phyloP scores from a whole-genome alignment of 2,888 invertebrate species.

The Neoaliturus tenellus region DNA sequence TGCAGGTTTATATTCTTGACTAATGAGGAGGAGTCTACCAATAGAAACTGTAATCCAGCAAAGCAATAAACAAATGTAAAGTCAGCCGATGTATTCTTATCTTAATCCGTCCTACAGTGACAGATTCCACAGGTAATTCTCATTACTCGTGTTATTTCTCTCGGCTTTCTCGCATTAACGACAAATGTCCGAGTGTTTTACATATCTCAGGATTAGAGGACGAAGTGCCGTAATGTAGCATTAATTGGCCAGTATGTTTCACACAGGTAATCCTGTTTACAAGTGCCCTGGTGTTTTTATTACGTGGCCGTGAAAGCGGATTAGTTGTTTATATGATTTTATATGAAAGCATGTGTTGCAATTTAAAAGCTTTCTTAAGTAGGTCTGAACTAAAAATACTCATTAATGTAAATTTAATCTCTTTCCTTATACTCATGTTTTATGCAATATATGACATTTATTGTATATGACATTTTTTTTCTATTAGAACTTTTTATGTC shows the following conservation, averaged over 20 bases:
- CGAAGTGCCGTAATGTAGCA: not conserved
- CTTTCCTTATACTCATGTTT: too few relatives aligned
- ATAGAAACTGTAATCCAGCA: too few relatives aligned
- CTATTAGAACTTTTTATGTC: too few relatives aligned
- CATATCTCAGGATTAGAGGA: not conserved
- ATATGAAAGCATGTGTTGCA: too few relatives aligned
- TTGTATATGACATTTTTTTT: too few relatives aligned
- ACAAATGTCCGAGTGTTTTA: not conserved
- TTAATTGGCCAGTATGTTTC: not conserved
- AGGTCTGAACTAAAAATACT: too few relatives aligned
- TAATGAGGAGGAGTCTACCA: too few relatives aligned
- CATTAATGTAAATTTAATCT: too few relatives aligned
- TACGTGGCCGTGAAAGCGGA: not conserved
- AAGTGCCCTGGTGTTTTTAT: not conserved
- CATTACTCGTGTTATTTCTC: not conserved
- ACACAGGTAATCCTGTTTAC: not conserved
- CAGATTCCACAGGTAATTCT: not conserved
- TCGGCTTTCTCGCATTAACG: not conserved
- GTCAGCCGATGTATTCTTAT: not conserved
- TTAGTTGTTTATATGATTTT: too few relatives aligned
- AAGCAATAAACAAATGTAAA: not conserved
- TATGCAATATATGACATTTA: too few relatives aligned
- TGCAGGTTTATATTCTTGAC: too few relatives aligned
- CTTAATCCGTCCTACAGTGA: not conserved
- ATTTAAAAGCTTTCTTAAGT: too few relatives aligned